A percentile compares a stretch with the other conserved stretches of the same genome.
These are phyloP conservation scores for Protaetia brevitarsis DNA, from an alignment of 1,140 invertebrate genomes.

Conservation along the genomic window DNA sequence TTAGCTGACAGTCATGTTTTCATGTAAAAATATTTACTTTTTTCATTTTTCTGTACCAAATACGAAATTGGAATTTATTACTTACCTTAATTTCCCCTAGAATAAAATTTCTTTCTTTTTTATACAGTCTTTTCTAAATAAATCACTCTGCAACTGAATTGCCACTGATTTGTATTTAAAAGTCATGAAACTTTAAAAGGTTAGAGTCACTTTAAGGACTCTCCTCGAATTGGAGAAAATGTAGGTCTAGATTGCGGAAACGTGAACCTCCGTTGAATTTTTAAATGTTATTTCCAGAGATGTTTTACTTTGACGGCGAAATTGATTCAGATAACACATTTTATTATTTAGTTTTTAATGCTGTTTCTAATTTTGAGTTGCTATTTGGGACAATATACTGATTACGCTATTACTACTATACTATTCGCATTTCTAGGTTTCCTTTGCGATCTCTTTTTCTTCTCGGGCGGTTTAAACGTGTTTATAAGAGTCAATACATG, in stretches of 20 bases:
- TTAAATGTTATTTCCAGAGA: neutral
- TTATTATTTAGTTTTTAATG: neutral
- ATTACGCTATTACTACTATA: no score
- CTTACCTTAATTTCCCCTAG: neutral
- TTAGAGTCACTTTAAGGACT: neutral
- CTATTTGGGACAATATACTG: no score
- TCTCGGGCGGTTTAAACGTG: no score
- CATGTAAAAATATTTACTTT: no score
- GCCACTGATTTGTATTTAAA: neutral
- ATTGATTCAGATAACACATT: neutral
- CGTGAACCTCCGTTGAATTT: neutral
- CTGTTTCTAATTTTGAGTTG: no score
- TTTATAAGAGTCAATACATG: no score
- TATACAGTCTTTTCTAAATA: neutral
- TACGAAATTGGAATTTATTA: neutral
- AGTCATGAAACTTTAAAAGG: constrained; percentile 8
- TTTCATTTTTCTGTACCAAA: no score
- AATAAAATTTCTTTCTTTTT: neutral
- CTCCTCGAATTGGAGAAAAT: neutral
- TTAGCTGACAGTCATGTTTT: no score
- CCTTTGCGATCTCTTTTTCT: no score
- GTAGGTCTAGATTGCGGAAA: neutral
- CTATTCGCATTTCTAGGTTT: no score
- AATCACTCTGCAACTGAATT: neutral
- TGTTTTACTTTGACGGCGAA: neutral